Evolutionary conservation across 2,113 vertebrate genomes (phyloP).

Genomic region (Anarrhichthys ocellatus): DNA sequence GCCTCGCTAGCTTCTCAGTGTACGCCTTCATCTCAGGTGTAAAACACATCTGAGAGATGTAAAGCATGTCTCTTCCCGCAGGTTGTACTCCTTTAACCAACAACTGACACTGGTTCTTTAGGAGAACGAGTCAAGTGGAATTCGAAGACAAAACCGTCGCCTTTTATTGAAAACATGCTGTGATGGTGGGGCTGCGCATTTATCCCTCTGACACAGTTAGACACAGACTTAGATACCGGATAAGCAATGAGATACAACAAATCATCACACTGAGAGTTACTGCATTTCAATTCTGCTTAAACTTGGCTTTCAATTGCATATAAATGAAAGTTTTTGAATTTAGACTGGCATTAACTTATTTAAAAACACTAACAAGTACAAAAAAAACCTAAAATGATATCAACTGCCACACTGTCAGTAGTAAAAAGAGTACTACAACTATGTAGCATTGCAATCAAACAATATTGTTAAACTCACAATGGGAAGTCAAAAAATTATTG

Average conservation of each 20-base stretch:
- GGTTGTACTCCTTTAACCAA: constrained; percentile 47
- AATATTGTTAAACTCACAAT: background rate
- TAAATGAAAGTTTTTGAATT: background rate
- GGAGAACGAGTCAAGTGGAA: constrained; percentile 35
- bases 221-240: background rate
- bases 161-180: constrained; percentile 17
- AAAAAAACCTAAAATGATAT: background rate
- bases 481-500: background rate
- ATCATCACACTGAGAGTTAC: background rate
- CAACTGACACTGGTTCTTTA: constrained; percentile 41
- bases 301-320: background rate
- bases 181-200: background rate
- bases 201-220: background rate
- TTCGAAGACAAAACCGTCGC: background rate
- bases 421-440: background rate
- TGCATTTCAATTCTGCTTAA: background rate
- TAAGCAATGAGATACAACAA: background rate
- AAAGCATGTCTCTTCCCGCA: constrained; percentile 58
- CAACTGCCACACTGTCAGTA: background rate
- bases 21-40: constrained; percentile 54
- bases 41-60: constrained; percentile 64
- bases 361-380: background rate
- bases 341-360: background rate
- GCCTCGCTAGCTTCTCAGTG: constrained; percentile 40
- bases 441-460: background rate